Conservation (phyloP, 2,113 vertebrate genomes). For the Siphamia tubifer region DNA sequence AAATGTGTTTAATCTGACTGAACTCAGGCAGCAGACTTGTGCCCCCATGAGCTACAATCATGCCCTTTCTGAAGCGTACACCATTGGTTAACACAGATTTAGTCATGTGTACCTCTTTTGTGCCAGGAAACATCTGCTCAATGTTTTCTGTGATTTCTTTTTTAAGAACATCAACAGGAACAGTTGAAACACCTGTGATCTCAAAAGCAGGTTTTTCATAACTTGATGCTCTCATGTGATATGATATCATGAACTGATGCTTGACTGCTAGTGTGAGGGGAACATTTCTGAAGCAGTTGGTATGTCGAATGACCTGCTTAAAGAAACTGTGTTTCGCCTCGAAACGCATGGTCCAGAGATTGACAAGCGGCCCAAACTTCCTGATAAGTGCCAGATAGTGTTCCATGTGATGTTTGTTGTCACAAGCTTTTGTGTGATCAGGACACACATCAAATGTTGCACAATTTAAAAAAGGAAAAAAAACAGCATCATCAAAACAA, state of each 20-base stretch:
- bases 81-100: neutral
- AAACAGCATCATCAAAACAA: no score
- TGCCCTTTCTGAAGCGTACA: neutral
- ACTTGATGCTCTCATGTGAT: constrained; percentile 1
- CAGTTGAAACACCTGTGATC: neutral
- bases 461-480: no score
- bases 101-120: constrained; percentile 3
- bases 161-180: neutral
- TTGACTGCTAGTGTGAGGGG: neutral
- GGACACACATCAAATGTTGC: no score
- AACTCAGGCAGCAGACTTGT: constrained; percentile 20
- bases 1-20: constrained; percentile 20
- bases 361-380: constrained; percentile 4
- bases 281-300: constrained; percentile 8
- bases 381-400: constrained; percentile 12
- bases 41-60: constrained; percentile 28
- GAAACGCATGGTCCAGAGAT: neutral
- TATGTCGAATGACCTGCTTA: neutral
- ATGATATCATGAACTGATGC: constrained; percentile 24
- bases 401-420: neutral
- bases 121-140: neutral
- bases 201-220: neutral
- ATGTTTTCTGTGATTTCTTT: neutral
- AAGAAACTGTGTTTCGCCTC: constrained; percentile 9
- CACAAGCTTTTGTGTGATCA: no score